phyloP scores from a whole-genome alignment of 2,888 invertebrate species.

The Stenchaetothrips biformis region DNA sequence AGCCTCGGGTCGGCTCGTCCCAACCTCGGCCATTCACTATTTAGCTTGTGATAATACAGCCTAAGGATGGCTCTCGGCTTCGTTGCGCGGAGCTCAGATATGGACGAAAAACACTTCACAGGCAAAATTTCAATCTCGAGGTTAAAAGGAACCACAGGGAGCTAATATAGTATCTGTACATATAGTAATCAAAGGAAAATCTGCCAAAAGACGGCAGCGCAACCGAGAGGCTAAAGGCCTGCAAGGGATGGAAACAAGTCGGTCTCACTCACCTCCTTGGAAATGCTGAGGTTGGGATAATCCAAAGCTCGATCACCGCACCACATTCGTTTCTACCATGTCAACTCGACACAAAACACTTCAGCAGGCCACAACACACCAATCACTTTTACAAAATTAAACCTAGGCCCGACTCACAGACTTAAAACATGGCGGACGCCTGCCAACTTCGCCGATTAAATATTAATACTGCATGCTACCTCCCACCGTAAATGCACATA shows the following conservation, averaged over 20 bases:
- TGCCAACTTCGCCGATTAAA: conserved; percentile 24
- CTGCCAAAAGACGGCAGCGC: background rate
- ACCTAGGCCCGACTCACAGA: conserved; percentile 17
- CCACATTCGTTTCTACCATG: background rate
- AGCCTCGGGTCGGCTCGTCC: background rate
- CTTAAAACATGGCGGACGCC: conserved; percentile 22
- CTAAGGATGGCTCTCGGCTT: background rate
- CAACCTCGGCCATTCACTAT: conserved; percentile 15
- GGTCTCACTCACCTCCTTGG: conserved; percentile 12
- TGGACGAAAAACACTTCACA: background rate
- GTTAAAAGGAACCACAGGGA: background rate
- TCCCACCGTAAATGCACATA: conserved; percentile 24
- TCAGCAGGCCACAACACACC: background rate
- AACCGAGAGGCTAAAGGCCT: background rate
- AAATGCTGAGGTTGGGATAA: conserved; percentile 23
- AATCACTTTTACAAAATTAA: conserved; percentile 19
- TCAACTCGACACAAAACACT: background rate
- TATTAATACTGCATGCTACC: conserved; percentile 25
- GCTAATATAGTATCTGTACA: background rate
- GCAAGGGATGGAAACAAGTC: conserved; percentile 20
- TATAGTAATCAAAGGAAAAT: background rate
- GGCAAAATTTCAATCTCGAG: background rate
- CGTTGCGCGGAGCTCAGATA: background rate
- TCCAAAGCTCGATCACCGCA: conserved; percentile 15
- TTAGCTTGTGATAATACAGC: background rate